These are phyloP conservation scores for Rhorus exstirpatorius DNA, from an alignment of 2,888 invertebrate species.

Conservation along the genomic window DNA sequence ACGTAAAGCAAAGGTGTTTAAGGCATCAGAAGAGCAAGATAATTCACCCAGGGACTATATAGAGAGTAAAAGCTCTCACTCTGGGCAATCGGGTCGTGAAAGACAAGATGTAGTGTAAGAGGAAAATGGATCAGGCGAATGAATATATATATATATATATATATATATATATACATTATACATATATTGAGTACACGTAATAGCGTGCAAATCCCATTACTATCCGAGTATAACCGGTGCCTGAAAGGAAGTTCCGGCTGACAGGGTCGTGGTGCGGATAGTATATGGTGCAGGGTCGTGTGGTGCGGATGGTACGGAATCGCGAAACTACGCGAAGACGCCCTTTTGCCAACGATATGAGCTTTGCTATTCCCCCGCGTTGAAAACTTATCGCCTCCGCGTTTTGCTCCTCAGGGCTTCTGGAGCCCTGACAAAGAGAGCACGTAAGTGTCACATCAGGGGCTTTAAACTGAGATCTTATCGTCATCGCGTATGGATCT, in stretches of 20 bases:
- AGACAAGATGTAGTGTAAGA: constrained; percentile 16
- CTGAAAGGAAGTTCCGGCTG: not conserved
- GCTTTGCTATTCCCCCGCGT: constrained; percentile 37
- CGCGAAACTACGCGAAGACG: constrained; percentile 18
- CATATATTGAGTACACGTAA: constrained; percentile 22
- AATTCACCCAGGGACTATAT: not conserved
- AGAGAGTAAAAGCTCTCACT: not conserved
- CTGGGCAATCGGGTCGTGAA: constrained; percentile 2
- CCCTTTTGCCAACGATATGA: constrained; percentile 31
- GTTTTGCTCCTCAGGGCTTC: constrained; percentile 1
- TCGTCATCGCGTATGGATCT: constrained; percentile 47
- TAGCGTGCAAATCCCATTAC: constrained; percentile 51
- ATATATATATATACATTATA: not conserved
- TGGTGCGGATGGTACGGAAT: not conserved
- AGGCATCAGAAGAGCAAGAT: not conserved
- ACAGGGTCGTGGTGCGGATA: not conserved
- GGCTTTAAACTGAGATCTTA: constrained; percentile 52
- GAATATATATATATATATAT: not conserved
- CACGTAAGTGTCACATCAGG: constrained; percentile 32
- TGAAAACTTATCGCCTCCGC: constrained; percentile 42
- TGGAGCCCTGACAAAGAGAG: not conserved
- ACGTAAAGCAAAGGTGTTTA: constrained; percentile 1
- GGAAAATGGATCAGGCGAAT: constrained; percentile 13
- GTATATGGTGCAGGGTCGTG: no score
- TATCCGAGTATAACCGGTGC: constrained; percentile 27